A percentile compares a stretch with the other conserved stretches of the same genome.
phyloP scores from a whole-genome alignment of 2,888 invertebrate species.

The Sisyra nigra region DNA sequence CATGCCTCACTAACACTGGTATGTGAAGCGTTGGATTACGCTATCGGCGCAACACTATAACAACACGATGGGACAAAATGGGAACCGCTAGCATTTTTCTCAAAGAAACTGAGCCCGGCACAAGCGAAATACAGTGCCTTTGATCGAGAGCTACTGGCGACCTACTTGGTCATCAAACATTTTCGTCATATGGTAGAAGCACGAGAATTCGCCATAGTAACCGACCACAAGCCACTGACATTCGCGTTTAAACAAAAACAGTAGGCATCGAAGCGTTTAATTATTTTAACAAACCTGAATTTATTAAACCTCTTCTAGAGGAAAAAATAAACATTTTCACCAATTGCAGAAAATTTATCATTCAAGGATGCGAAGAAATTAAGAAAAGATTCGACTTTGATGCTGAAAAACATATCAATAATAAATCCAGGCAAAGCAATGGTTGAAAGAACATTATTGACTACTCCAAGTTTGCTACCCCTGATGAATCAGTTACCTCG shows the following conservation, averaged over 20 bases:
- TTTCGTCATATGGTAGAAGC: constrained; percentile 24
- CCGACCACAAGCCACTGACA: constrained; percentile 21
- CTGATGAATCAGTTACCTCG: no score
- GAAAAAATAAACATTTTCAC: no score
- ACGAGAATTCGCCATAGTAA: constrained; percentile 16
- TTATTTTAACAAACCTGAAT: no score
- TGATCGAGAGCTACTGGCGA: constrained; percentile 20
- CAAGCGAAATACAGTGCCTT: constrained; percentile 11
- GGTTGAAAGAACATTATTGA: no score
- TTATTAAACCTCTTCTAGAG: no score
- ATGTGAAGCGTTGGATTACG: not conserved
- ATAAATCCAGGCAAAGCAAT: no score
- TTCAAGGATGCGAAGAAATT: no score
- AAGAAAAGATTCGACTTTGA: no score
- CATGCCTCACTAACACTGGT: not conserved
- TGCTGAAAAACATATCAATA: no score
- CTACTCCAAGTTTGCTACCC: no score
- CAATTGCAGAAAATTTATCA: no score
- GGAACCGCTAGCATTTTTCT: constrained; percentile 17
- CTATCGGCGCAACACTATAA: not conserved
- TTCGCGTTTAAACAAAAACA: constrained; percentile 18
- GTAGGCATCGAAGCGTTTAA: no score
- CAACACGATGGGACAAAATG: constrained; percentile 17
- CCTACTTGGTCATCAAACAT: constrained; percentile 17
- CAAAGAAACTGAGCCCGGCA: constrained; percentile 17